phyloP scores from a whole-genome alignment of 1,140 invertebrate genomes.

The silkworm (Bombyx mori) region ASM3026992v2 NC_085124.1:11095501-11096000 shows the following conservation, averaged over 20 bases:
- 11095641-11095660: slow-evolving; percentile 59
- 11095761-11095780: slow-evolving; percentile 49
- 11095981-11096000: slow-evolving; percentile 34
- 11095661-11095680: slow-evolving; percentile 28
- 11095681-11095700: slow-evolving; percentile 34
- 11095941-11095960: slow-evolving; percentile 8
- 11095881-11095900: slow-evolving; percentile 36
- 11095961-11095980: slow-evolving; percentile 12
- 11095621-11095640: slow-evolving; percentile 57
- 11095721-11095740: slow-evolving; percentile 38
- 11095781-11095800: slow-evolving; percentile 32
- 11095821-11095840: slow-evolving; percentile 26
- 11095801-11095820: slow-evolving; percentile 40
- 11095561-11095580: slow-evolving; percentile 40
- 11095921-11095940: slow-evolving; percentile 21
- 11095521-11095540: slow-evolving; percentile 33
- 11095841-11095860: slow-evolving; percentile 19
- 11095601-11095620: slow-evolving; percentile 46
- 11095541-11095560: slow-evolving; percentile 32
- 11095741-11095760: slow-evolving; percentile 32
- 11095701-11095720: slow-evolving; percentile 59
- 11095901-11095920: slow-evolving; percentile 36
- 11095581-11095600: slow-evolving; percentile 33
- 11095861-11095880: slow-evolving; percentile 38
- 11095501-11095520: slow-evolving; percentile 28